These are phyloP conservation scores for Glaucomys volans DNA, from an alignment of 2,113 vertebrate genomes.

Conservation along the genomic window DNA sequence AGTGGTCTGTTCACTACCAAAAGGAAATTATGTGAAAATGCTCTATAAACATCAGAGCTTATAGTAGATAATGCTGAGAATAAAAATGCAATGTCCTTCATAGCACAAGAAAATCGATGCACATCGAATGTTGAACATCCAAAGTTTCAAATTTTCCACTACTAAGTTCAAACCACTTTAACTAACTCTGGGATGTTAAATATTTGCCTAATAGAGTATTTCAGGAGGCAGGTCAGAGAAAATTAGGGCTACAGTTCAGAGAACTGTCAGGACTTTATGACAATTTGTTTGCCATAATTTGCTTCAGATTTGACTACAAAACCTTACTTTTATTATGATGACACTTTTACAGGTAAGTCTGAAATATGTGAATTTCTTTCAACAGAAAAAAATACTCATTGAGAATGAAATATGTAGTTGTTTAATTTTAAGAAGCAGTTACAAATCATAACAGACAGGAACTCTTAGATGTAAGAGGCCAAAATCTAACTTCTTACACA, in stretches of 20 bases:
- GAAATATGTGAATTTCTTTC: neutral
- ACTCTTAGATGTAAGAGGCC: neutral
- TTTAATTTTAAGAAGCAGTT: conserved; percentile 60
- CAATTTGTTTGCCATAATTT: neutral
- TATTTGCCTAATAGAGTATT: neutral
- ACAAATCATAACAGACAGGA: conserved; percentile 53
- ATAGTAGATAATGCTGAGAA: neutral
- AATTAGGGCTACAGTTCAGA: neutral
- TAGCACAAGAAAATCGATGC: neutral
- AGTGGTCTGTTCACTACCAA: conserved; percentile 48
- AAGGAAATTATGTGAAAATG: conserved; percentile 33
- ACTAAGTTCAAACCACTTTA: conserved; percentile 18
- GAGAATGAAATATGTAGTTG: conserved; percentile 47
- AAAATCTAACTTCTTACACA: conserved; percentile 46
- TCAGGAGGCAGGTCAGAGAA: neutral
- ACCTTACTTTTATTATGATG: neutral
- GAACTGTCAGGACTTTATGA: neutral
- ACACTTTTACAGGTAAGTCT: conserved; percentile 58
- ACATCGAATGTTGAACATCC: neutral
- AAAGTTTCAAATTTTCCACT: conserved; percentile 18
- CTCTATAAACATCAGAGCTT: conserved; percentile 30
- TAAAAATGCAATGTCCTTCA: neutral
- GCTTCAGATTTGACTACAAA: conserved; percentile 19
- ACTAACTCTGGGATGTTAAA: neutral
- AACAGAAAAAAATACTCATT: conserved; percentile 27